A percentile compares a stretch with the other conserved stretches of the same genome.
Conservation (phyloP, 92 coral and sea anemone genomes). For the Porites rus region DNA sequence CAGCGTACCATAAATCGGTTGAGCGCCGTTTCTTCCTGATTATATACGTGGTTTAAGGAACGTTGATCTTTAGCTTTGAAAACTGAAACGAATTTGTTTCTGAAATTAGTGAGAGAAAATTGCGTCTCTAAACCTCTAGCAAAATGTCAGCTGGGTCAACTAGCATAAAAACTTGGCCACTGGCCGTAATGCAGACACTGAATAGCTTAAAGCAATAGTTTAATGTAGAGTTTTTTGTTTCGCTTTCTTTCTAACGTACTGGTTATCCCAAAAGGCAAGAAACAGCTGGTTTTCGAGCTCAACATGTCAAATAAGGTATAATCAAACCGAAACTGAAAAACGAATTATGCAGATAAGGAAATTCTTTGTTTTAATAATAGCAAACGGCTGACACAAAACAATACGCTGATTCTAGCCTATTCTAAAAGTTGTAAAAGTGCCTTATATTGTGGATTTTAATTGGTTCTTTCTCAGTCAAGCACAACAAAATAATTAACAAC, state of each 20-base stretch:
- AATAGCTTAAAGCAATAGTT: too few relatives aligned
- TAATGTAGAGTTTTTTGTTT: neutral
- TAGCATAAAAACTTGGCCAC: too few relatives aligned
- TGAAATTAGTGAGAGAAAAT: too few relatives aligned
- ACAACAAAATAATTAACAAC: slow-evolving; percentile 31
- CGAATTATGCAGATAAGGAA: slow-evolving; percentile 3
- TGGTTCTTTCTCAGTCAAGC: slow-evolving; percentile 33
- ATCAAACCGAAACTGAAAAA: neutral
- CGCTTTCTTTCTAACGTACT: neutral
- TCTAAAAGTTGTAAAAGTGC: neutral
- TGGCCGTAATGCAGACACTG: too few relatives aligned
- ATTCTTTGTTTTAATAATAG: neutral
- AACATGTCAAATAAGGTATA: neutral
- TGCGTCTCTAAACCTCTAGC: too few relatives aligned
- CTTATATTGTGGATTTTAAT: neutral
- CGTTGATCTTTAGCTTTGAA: too few relatives aligned
- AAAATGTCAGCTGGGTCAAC: too few relatives aligned
- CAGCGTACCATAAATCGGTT: neutral
- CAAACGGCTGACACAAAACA: slow-evolving; percentile 7
- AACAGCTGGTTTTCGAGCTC: neutral
- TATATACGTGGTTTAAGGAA: too few relatives aligned
- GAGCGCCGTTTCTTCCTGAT: too few relatives aligned
- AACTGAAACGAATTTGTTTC: too few relatives aligned
- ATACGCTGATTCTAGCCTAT: neutral
- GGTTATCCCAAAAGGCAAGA: neutral